Base-by-base conservation (phyloP, 1,140 invertebrate genomes). In the Medauroidea extradentata region DNA sequence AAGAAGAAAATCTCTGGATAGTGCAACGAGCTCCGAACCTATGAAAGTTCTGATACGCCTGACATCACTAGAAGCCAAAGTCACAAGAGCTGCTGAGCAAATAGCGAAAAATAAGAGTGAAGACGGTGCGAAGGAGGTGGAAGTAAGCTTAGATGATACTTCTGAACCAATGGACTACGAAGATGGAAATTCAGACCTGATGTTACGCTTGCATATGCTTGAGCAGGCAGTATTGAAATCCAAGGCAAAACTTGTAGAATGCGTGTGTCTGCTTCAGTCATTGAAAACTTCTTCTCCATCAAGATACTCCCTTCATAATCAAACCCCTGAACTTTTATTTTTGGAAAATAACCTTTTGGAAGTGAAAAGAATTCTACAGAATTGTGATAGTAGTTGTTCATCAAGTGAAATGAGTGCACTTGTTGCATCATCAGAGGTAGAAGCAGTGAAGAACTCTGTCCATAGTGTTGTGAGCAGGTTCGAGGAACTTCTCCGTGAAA, bases 31-130 rank as follows among this genome's bases (percentile, higher is more conserved):
- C 63, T 85, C 85, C 1, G 88, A 91, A 69, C 85, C 88, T 2
- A 85, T 90, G 82, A 89, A 88, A 73, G 81, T 89, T 60, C 70
- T 90, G 43, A 86, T 89, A 62, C 79, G 88, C 54, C 70, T 90
- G 25, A 88, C 83, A 67, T 84, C 85, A 23, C 70, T 90, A 61
- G 89, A 91, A 74, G 83, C 83, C 21, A 88, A 88, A 79, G 83
- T 89, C 18, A 76, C 80, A 21, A 84, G 76, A 64, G 83, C 81
- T 3, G 69, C 78, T 34, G 69, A 59, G 29, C 64, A 23, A 41
- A 65, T 60, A 53, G 59, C 9, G 62, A 67, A 59, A 53, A 63
- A 57, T 42, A 39, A 42, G 16, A 41, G 57, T 42, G 29, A 34
- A 34, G 29, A 34, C 11, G 60, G 59, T 8, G 16, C 11, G 14